These are phyloP conservation scores for Semaprochilodus insignis DNA, from an alignment of 2,797 vertebrate genomes.

Conservation along the genomic window DNA sequence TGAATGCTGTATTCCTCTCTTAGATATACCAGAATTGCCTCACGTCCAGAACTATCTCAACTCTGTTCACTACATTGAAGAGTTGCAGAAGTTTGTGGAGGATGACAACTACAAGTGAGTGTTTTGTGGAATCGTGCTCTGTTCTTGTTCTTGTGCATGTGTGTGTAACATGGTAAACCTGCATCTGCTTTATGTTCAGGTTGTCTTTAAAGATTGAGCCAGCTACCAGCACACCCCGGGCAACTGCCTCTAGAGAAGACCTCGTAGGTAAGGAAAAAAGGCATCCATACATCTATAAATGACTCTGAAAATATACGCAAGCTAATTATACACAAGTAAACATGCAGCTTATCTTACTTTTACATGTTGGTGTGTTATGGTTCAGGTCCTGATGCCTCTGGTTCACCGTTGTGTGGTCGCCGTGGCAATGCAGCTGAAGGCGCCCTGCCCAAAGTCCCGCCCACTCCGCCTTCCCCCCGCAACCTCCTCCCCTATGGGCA, in stretches of 20 bases:
- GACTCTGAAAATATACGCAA: not conserved
- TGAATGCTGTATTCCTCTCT: not conserved
- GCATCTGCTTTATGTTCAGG: constrained; percentile 68
- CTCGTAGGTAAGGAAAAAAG: constrained; percentile 82
- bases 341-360: not conserved
- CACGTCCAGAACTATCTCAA: constrained; percentile 98
- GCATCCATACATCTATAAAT: not conserved
- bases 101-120: constrained; percentile 99
- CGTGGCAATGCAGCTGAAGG: constrained; percentile 84
- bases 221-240: constrained; percentile 93
- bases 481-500: constrained; percentile 94
- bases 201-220: constrained; percentile 98
- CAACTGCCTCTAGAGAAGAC: constrained; percentile 93
- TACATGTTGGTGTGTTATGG: not conserved
- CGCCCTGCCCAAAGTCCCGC: constrained; percentile 80
- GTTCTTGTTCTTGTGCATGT: not conserved
- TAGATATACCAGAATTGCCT: constrained; percentile 94
- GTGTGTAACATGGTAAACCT: not conserved
- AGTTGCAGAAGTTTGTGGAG: constrained; percentile 99
- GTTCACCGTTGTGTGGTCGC: constrained; percentile 89
- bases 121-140: not conserved
- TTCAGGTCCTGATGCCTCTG: constrained; percentile 88
- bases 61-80: constrained; percentile 97
- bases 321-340: not conserved
- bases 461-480: constrained; percentile 92